A percentile compares a stretch with the other conserved stretches of the same genome.
phyloP scores from a whole-genome alignment of 1,140 invertebrate species.

The Drosophila persimilis region DNA sequence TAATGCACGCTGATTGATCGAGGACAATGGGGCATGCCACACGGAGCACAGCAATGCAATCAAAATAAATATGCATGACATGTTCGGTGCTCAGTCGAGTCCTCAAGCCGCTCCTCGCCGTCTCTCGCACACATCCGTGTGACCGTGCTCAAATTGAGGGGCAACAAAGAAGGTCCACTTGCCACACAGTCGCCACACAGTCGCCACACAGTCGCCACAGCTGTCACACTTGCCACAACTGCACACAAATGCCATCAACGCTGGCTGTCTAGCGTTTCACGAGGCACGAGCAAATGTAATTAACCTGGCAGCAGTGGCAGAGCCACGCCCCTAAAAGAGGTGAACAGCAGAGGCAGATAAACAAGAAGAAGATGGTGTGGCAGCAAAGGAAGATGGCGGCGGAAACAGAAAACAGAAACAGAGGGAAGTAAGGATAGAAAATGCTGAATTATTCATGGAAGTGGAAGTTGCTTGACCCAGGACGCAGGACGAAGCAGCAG shows the following conservation, averaged over 20 bases:
- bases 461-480: conserved; percentile 73
- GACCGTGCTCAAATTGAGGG: conserved; percentile 33
- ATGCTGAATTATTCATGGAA: conserved; percentile 74
- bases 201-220: too few relatives aligned
- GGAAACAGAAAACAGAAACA: not conserved
- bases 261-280: conserved; percentile 37
- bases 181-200: not conserved
- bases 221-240: conserved; percentile 8
- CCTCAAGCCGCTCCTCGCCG: too few relatives aligned
- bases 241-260: conserved; percentile 63
- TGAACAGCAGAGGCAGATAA: not conserved
- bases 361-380: not conserved
- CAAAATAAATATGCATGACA: conserved; percentile 55
- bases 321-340: conserved; percentile 34
- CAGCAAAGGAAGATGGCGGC: not conserved
- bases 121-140: not conserved
- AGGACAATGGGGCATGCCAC: conserved; percentile 36
- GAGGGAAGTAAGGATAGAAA: conserved; percentile 20
- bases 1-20: conserved; percentile 65
- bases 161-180: conserved; percentile 26
- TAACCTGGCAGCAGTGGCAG: conserved; percentile 64
- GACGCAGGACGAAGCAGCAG: conserved; percentile 12
- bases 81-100: not conserved
- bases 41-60: conserved; percentile 33
- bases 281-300: conserved; percentile 71